These are phyloP conservation scores for Drosophila triauraria DNA, from an alignment of 1,140 invertebrate species.

Conservation along the genomic window DNA sequence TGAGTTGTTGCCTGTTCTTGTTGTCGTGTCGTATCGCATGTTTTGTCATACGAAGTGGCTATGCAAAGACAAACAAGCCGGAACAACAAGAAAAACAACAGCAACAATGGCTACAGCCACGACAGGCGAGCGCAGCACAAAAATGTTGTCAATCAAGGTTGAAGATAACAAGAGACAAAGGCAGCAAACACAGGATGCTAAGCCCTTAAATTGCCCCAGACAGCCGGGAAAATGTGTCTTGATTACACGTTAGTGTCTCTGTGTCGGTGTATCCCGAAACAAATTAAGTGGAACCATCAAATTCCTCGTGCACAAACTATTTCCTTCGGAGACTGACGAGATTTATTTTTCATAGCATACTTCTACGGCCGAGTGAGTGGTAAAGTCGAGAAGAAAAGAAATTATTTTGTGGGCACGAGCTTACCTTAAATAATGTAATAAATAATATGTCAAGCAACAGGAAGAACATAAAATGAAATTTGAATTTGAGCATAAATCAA, in stretches of 20 bases:
- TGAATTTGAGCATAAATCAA: background rate
- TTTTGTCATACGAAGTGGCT: conserved; percentile 79
- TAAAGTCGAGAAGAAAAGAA: background rate
- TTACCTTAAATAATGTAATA: background rate
- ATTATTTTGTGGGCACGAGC: background rate
- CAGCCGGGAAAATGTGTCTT: conserved; percentile 33
- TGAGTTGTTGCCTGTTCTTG: conserved; percentile 38
- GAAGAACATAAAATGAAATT: background rate
- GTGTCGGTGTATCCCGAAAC: conserved; percentile 10
- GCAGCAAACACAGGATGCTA: conserved; percentile 36
- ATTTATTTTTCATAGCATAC: conserved; percentile 42
- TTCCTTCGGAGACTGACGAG: conserved; percentile 12
- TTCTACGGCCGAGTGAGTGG: conserved; percentile 4
- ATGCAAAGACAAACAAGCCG: conserved; percentile 66
- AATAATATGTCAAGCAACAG: background rate
- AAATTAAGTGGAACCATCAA: conserved; percentile 26
- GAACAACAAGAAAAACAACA: conserved; percentile 26
- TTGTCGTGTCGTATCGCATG: conserved; percentile 76
- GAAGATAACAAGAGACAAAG: conserved; percentile 71
- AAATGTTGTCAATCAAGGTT: conserved; percentile 79
- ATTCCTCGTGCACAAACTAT: conserved; percentile 34
- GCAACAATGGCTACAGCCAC: conserved; percentile 22
- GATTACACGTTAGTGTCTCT: conserved; percentile 17
- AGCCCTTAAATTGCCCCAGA: conserved; percentile 50
- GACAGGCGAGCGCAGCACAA: conserved; percentile 50